A percentile compares a stretch with the other conserved stretches of the same genome.
These are phyloP conservation scores for Barbus barbus DNA, from an alignment of 2,113 vertebrate genomes.

Conservation along the genomic window DNA sequence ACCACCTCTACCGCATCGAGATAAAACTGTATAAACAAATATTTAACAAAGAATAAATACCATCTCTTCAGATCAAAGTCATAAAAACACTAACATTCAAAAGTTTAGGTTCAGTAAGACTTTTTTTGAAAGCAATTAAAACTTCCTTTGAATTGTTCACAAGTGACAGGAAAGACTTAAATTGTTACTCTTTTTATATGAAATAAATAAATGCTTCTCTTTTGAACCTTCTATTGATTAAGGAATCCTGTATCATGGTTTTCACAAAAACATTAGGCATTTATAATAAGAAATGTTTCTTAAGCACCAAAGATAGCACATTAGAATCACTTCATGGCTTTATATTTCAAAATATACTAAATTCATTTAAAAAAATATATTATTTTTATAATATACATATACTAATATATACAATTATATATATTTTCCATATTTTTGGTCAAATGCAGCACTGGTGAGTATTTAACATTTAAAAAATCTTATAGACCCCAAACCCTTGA, in stretches of 20 bases:
- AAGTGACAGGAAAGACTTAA: background rate
- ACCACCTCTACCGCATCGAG: conserved; percentile 87
- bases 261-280: background rate
- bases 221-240: background rate
- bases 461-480: background rate
- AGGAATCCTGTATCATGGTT: background rate
- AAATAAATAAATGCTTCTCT: too few species aligned
- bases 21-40: conserved; percentile 82
- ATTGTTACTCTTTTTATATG: too few species aligned
- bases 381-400: too few species aligned
- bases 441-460: background rate
- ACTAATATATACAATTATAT: too few species aligned
- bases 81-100: background rate
- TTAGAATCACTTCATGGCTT: background rate
- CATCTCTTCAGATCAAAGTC: conserved; percentile 65
- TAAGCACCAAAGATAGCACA: background rate
- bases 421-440: too few species aligned
- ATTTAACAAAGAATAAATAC: background rate
- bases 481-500: background rate
- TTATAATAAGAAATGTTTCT: background rate
- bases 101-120: background rate
- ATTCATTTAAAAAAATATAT: background rate
- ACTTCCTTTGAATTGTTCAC: too few species aligned
- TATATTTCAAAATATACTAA: background rate
- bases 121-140: too few species aligned